Percentiles rank a stretch among this genome's conserved stretches.
phyloP scores from a whole-genome alignment of 2,888 invertebrate species.

The Octodonta nipae region DNA sequence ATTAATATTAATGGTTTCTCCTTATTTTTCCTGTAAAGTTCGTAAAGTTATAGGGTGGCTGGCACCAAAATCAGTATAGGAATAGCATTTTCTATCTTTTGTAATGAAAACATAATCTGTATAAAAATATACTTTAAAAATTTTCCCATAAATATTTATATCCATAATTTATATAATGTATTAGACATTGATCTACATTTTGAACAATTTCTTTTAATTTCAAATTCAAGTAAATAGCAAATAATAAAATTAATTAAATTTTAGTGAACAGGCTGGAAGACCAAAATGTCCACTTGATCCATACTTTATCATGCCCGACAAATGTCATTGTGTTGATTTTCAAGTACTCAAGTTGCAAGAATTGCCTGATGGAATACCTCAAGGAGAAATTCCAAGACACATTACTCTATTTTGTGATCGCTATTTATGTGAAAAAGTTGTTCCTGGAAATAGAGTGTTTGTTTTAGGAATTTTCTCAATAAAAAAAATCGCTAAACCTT shows the following conservation, averaged over 20 bases:
- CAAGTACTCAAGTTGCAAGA: constrained; percentile 97
- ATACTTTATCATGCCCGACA: constrained; percentile 94
- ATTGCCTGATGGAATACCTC: constrained; percentile 82
- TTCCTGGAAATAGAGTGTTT: constrained; percentile 88
- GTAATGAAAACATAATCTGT: too few species aligned
- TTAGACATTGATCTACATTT: neutral
- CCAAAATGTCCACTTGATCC: constrained; percentile 94
- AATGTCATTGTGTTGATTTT: constrained; percentile 93
- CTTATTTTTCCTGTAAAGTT: too few species aligned
- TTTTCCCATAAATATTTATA: too few species aligned
- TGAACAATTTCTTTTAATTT: neutral
- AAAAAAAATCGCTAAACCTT: constrained; percentile 62
- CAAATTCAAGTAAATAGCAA: too few species aligned
- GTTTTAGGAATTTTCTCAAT: constrained; percentile 94
- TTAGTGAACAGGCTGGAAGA: constrained; percentile 79
- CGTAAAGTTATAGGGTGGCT: too few species aligned
- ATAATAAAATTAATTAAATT: constrained; percentile 5
- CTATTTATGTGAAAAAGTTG: constrained; percentile 82
- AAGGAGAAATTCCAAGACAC: constrained; percentile 96
- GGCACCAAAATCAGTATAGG: too few species aligned
- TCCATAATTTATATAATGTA: too few species aligned
- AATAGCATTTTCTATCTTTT: too few species aligned
- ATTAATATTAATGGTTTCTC: too few species aligned
- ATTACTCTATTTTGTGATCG: constrained; percentile 88
- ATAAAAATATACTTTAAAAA: too few species aligned